phyloP scores from a whole-genome alignment of 2,113 vertebrate genomes.

The Poeciliopsis occidentalis region DNA sequence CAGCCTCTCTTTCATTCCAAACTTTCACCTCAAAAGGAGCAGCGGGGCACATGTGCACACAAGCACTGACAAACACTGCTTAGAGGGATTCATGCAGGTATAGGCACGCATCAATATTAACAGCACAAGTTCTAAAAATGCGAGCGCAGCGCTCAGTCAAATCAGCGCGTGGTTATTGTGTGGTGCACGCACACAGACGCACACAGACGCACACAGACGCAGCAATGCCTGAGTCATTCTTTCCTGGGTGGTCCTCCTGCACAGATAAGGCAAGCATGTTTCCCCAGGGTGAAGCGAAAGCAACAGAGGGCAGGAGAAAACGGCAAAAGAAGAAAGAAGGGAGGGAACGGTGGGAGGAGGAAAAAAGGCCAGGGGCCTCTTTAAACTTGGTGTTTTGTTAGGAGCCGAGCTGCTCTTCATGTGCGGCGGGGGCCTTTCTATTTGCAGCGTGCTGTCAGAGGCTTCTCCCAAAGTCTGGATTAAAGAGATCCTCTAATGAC shows the following conservation, averaged over 20 bases:
- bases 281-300: conserved; percentile 80
- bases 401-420: conserved; percentile 73
- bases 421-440: conserved; percentile 73
- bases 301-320: conserved; percentile 74
- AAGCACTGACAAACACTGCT: conserved; percentile 62
- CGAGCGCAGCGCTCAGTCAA: conserved; percentile 54
- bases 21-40: conserved; percentile 65
- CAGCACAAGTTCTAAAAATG: conserved; percentile 69
- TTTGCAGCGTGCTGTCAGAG: conserved; percentile 78
- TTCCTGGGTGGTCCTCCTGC: conserved; percentile 82
- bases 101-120: conserved; percentile 79
- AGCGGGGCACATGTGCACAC: conserved; percentile 59
- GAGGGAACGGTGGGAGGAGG: conserved; percentile 65
- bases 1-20: conserved; percentile 72
- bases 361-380: conserved; percentile 73
- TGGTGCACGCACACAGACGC: conserved; percentile 16
- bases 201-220: conserved; percentile 17
- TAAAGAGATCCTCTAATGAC: conserved; percentile 83
- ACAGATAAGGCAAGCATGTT: conserved; percentile 81
- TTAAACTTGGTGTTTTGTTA: conserved; percentile 81
- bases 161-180: conserved; percentile 50
- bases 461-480: conserved; percentile 78
- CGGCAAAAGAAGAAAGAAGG: conserved; percentile 61
- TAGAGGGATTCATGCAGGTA: conserved; percentile 69
- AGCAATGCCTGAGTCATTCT: conserved; percentile 70